A percentile compares a stretch with the other conserved stretches of the same genome.
Conservation (phyloP, 2,797 vertebrate genomes). For the Malurus leucopterus region DNA sequence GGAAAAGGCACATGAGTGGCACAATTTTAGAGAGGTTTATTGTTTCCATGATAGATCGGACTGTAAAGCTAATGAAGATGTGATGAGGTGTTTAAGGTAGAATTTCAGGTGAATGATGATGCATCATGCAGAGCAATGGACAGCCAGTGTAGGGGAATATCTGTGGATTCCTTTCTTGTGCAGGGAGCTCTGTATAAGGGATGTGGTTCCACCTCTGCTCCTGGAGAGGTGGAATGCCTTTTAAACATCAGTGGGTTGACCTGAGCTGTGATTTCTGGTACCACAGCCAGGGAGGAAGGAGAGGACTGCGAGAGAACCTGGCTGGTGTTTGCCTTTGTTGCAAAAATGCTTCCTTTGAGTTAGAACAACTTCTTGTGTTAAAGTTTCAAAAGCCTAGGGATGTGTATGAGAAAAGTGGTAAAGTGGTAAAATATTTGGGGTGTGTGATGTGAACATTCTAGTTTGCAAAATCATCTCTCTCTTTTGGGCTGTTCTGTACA, state of each 20-base stretch:
- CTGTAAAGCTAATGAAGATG: background rate
- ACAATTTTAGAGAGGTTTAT: background rate
- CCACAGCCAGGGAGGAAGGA: background rate
- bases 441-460: accelerated
- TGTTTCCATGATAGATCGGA: background rate
- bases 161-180: background rate
- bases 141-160: background rate
- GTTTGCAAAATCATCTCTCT: background rate
- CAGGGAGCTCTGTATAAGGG: background rate
- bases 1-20: background rate
- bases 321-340: background rate
- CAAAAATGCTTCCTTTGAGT: background rate
- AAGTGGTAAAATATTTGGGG: background rate
- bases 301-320: background rate
- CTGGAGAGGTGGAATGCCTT: background rate
- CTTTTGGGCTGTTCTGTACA: background rate
- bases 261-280: background rate
- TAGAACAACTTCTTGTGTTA: background rate
- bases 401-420: background rate
- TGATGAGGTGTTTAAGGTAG: background rate
- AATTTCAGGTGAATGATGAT: background rate
- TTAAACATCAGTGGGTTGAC: background rate
- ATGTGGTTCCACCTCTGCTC: background rate
- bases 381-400: background rate
- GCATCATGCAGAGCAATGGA: background rate